Percentiles rank a stretch among this genome's conserved stretches.
Conservation (phyloP, 2,113 vertebrate species). For the Stomatorhinus ivindoensis region DNA sequence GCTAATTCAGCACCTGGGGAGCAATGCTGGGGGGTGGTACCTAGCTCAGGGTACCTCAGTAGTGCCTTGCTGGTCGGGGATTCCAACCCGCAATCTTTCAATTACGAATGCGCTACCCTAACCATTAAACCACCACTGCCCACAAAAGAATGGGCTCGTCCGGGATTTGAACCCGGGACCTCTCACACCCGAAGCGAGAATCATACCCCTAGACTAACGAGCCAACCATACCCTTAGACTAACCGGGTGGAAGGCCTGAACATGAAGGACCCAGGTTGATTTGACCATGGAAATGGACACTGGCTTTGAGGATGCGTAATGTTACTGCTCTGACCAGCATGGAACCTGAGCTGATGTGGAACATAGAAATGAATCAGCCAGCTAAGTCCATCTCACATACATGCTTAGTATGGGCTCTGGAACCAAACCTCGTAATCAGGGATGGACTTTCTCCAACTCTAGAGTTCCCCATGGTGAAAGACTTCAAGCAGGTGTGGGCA, state of each 20-base stretch:
- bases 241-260: background rate
- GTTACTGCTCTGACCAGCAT: background rate
- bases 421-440: background rate
- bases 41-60: too few species aligned
- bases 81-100: too few species aligned
- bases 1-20: too few species aligned
- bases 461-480: background rate
- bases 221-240: background rate
- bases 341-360: background rate
- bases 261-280: background rate
- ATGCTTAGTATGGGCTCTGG: background rate
- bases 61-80: too few species aligned
- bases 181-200: conserved; percentile 69
- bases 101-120: too few species aligned
- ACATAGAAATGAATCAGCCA: background rate
- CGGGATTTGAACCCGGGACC: conserved; percentile 67
- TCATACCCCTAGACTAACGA: conserved; percentile 65
- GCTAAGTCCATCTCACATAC: background rate
- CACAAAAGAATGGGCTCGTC: conserved; percentile 49
- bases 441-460: background rate
- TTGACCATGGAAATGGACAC: background rate
- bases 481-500: background rate
- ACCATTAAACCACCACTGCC: too few species aligned
- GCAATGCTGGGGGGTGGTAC: too few species aligned
- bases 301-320: background rate